Conservation (phyloP, 2,888 invertebrate species). For the Hofmannophila pseudospretella region DNA sequence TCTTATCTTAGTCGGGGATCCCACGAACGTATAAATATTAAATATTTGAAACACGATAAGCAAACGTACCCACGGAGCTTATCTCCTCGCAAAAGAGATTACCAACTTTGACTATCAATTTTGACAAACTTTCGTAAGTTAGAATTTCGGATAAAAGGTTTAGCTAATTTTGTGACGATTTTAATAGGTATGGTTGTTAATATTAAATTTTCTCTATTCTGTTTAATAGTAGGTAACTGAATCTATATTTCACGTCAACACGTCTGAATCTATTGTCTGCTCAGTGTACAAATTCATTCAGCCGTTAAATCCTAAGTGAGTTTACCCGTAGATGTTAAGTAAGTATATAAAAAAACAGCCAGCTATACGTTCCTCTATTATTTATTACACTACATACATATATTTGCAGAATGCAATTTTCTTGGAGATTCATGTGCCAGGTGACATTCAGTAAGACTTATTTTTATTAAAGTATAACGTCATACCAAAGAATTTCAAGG, state of each 20-base stretch:
- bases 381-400: too few relatives aligned
- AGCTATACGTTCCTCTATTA: too few relatives aligned
- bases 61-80: slow-evolving; percentile 40
- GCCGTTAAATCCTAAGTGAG: too few relatives aligned
- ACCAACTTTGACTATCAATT: slow-evolving; percentile 47
- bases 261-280: too few relatives aligned
- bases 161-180: background rate
- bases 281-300: too few relatives aligned
- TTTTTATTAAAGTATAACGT: background rate
- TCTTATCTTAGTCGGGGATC: slow-evolving; percentile 24
- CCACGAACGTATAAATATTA: slow-evolving; percentile 32
- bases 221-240: too few relatives aligned
- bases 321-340: too few relatives aligned
- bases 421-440: background rate
- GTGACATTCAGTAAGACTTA: background rate
- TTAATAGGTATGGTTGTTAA: too few relatives aligned
- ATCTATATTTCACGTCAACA: too few relatives aligned
- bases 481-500: background rate
- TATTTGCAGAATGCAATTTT: background rate
- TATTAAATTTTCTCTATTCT: too few relatives aligned
- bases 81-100: slow-evolving; percentile 47
- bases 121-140: slow-evolving; percentile 41
- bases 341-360: too few relatives aligned
- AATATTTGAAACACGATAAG: slow-evolving; percentile 41
- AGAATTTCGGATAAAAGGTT: slow-evolving; percentile 30